phyloP scores from a whole-genome alignment of 1,140 invertebrate genomes.

The Caenorhabditis remanei region DNA sequence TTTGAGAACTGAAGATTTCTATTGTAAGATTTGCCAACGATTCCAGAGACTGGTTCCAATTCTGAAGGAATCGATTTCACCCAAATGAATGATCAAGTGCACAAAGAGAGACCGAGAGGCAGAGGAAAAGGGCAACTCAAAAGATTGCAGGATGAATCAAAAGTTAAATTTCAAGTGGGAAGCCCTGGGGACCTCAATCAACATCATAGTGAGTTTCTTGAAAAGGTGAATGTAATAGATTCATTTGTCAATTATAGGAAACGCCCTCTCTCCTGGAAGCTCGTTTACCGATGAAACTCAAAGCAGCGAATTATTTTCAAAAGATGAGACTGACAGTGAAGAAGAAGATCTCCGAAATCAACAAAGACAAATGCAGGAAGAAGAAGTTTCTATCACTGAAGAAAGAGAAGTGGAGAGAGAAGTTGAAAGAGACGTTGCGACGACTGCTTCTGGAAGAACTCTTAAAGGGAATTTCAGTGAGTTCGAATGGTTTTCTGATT shows the following conservation, averaged over 20 bases:
- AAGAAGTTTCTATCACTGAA: no score
- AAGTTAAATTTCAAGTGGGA: conserved; percentile 47
- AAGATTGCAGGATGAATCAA: conserved; percentile 28
- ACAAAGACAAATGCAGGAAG: no score
- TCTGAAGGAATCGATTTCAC: conserved; percentile 19
- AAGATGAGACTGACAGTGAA: not conserved
- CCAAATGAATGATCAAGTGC: not conserved
- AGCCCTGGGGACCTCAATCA: not conserved
- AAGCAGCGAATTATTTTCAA: conserved; percentile 37
- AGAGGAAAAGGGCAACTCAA: conserved; percentile 13
- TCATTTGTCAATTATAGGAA: not conserved
- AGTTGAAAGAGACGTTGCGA: not conserved
- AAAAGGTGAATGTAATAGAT: no score
- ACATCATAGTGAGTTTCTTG: not conserved
- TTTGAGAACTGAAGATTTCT: not conserved
- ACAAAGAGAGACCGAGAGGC: not conserved
- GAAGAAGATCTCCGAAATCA: no score
- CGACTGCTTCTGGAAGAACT: conserved; percentile 30
- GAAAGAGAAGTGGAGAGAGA: not conserved
- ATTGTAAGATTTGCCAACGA: conserved; percentile 8
- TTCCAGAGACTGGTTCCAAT: conserved; percentile 1
- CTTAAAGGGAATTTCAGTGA: conserved; percentile 15
- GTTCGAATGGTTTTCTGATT: not conserved
- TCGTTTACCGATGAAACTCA: conserved; percentile 15
- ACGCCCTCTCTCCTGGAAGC: conserved; percentile 9